Conservation (phyloP, 1,140 invertebrate species). For the Drusus annulatus region DNA sequence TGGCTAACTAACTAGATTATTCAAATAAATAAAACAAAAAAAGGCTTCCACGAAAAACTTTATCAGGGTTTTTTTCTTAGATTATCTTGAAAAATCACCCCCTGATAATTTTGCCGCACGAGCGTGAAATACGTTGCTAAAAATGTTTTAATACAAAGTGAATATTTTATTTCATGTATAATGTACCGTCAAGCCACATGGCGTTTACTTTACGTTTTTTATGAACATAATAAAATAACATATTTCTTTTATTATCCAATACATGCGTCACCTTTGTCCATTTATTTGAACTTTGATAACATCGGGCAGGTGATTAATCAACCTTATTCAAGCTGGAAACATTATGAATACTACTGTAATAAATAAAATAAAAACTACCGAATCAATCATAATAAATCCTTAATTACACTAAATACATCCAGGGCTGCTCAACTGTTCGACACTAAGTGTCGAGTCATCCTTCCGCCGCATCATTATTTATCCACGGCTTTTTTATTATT, state of each 20-base stretch:
- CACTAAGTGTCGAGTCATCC: constrained; percentile 12
- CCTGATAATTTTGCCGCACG: too few relatives aligned
- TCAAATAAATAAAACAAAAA: too few relatives aligned
- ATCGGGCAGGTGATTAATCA: background rate
- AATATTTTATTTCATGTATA: too few relatives aligned
- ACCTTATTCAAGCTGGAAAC: background rate
- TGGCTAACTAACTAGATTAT: too few relatives aligned
- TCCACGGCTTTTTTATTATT: constrained; percentile 14
- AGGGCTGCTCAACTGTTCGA: background rate
- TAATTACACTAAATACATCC: constrained; percentile 22
- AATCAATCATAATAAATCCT: constrained; percentile 36
- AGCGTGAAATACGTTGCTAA: too few relatives aligned
- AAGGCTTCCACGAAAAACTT: too few relatives aligned
- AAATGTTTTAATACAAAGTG: too few relatives aligned
- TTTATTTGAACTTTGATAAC: background rate
- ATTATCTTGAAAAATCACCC: too few relatives aligned
- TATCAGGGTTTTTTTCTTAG: too few relatives aligned
- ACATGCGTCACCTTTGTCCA: background rate
- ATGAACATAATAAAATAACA: too few relatives aligned
- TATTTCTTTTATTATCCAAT: background rate
- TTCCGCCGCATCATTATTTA: constrained; percentile 23
- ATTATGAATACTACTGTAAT: background rate
- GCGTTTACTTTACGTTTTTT: too few relatives aligned
- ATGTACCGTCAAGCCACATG: too few relatives aligned
- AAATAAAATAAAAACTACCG: background rate